Percentiles rank a stretch among this genome's conserved stretches.
Conservation (phyloP, 2,888 invertebrate genomes). For the Eugnorisma glareosa region DNA sequence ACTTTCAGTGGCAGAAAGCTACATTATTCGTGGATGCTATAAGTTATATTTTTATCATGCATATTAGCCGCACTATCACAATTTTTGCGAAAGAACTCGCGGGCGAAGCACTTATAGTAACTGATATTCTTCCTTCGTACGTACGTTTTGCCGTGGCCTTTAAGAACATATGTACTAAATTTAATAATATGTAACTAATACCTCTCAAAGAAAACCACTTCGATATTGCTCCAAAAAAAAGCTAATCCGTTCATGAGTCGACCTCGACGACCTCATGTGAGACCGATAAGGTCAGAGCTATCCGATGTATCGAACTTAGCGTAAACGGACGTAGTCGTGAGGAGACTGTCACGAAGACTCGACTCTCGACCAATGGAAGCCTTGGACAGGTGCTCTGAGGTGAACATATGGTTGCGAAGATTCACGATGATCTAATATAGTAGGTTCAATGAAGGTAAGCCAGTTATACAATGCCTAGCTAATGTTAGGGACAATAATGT, state of each 20-base stretch:
- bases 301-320: slow-evolving; percentile 42
- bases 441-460: not conserved
- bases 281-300: slow-evolving; percentile 54
- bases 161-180: not conserved
- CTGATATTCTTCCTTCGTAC: not conserved
- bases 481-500: not conserved
- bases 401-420: slow-evolving; percentile 49
- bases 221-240: slow-evolving; percentile 49
- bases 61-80: no score
- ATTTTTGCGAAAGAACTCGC: no score
- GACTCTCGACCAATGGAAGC: slow-evolving; percentile 5
- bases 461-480: not conserved
- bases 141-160: not conserved
- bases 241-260: slow-evolving; percentile 39
- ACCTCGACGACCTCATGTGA: slow-evolving; percentile 51
- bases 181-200: slow-evolving; percentile 25
- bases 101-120: not conserved
- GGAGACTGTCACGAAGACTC: slow-evolving; percentile 40
- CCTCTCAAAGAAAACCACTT: slow-evolving; percentile 25
- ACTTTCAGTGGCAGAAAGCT: no score
- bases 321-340: slow-evolving; percentile 48
- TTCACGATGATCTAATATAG: slow-evolving; percentile 27
- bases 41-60: no score
- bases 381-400: slow-evolving; percentile 36
- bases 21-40: no score